Percentiles rank a stretch among this genome's conserved stretches.
These are phyloP conservation scores for Troides aeacus DNA, from an alignment of 2,888 invertebrate species.

Conservation along the genomic window DNA sequence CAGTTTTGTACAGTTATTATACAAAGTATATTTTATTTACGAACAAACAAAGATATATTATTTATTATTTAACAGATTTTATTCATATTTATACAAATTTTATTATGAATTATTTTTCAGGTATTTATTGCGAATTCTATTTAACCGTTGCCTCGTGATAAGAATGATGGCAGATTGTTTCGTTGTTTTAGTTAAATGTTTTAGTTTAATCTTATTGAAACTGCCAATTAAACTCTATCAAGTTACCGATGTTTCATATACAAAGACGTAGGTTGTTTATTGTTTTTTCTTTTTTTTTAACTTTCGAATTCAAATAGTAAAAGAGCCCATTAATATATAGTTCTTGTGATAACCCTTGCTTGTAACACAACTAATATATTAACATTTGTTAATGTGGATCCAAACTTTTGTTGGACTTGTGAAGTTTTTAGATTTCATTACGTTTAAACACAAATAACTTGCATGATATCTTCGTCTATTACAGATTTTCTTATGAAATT, in stretches of 20 bases:
- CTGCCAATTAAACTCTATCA: constrained; percentile 68
- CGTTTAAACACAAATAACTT: constrained; percentile 40
- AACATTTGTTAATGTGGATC: constrained; percentile 50
- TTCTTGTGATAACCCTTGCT: constrained; percentile 77
- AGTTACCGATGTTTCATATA: constrained; percentile 73
- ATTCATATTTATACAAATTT: constrained; percentile 62
- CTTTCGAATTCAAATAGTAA: constrained; percentile 42
- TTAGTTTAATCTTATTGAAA: constrained; percentile 55
- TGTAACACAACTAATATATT: constrained; percentile 78
- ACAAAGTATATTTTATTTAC: constrained; percentile 70
- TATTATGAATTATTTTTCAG: constrained; percentile 50
- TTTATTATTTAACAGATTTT: constrained; percentile 60
- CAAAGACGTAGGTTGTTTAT: constrained; percentile 64
- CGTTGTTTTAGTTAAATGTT: constrained; percentile 53
- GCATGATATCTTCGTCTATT: constrained; percentile 55
- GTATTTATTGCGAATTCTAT: constrained; percentile 65
- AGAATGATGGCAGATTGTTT: constrained; percentile 61
- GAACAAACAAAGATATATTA: constrained; percentile 63
- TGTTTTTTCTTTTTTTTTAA: constrained; percentile 49
- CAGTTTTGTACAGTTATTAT: constrained; percentile 71
- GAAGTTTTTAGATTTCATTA: constrained; percentile 25
- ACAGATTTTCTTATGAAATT: constrained; percentile 48
- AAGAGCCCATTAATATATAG: constrained; percentile 50
- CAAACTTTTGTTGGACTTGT: constrained; percentile 21
- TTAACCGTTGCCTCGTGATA: constrained; percentile 60